Base-by-base conservation (phyloP, 2,888 invertebrate species). In the Hyposoter dolosus region DNA sequence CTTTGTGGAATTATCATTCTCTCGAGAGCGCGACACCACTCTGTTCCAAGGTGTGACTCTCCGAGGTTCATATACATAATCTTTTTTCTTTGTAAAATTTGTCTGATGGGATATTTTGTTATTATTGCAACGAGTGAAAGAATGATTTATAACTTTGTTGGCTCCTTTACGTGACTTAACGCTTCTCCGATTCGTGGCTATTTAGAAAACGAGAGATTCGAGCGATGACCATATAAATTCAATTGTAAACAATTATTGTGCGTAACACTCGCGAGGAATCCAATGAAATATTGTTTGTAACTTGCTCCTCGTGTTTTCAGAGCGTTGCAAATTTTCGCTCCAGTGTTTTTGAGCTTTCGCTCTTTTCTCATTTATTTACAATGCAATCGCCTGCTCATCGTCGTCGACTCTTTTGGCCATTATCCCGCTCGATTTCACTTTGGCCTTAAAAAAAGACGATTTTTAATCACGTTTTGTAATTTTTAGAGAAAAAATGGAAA, bases 181-280 rank as follows among this genome's bases (percentile, higher is more conserved):
- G 83, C 72, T 83, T 45, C 53, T 72, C 15, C 83, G 85, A 76
- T 72, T 85, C 66, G 56, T 68, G 71, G 83, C 76, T 83, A 83
- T 85, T 85, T 85, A 85, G 85, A 85, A 85, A 85, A 83, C 76
- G 72, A 76, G 76, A 83, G 80, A 85, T 76, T 35, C 66, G 43
- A 53, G 56, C 35, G 35, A 80, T 80, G 71, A 10, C 85, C 85
- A 77, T 83, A 75, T 82, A 79, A 47, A 50, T 84, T 81, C 76
- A 56, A 77, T 81, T 35, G 71, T 43, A 53, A 65, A 68, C 56
- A 65, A 82, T 78, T 79, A 69, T 65, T 17, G 47, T 32, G 56
- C 63, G 66, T 66, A 50, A 66, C 68, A 68, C 40, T 56, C n/a
- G 35, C 71, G 65, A 47, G 68, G 43, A 19, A 23, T 56, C 9